A percentile compares a stretch with the other conserved stretches of the same genome.
These are phyloP conservation scores for Fissipunctia ypsillon DNA, from an alignment of 2,888 invertebrate genomes.

Conservation along the genomic window DNA sequence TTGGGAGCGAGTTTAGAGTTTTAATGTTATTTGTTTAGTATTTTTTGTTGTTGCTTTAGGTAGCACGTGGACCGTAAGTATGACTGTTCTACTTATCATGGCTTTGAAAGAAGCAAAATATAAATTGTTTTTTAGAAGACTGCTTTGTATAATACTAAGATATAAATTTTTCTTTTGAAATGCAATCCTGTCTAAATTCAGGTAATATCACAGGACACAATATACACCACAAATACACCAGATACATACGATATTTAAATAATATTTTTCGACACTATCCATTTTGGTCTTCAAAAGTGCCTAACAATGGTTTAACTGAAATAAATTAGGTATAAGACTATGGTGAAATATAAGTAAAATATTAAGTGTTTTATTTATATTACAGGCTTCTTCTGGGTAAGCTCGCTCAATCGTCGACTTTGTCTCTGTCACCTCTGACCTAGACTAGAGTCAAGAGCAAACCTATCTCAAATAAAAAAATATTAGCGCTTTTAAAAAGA, in stretches of 20 bases:
- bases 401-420: no score
- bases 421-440: no score
- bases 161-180: neutral
- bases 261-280: neutral
- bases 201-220: no score
- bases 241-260: neutral
- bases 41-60: constrained; percentile 1
- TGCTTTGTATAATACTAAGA: neutral
- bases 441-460: no score
- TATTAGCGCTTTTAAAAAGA: neutral
- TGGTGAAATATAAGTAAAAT: neutral
- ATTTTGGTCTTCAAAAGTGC: neutral
- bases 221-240: neutral
- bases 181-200: neutral
- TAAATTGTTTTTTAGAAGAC: neutral
- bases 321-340: neutral
- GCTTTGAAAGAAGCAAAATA: neutral
- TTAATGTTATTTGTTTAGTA: constrained; percentile 53
- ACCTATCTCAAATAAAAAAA: no score
- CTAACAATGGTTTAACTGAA: neutral
- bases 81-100: no score
- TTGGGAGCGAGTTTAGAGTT: constrained; percentile 21
- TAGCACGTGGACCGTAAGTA: constrained; percentile 1
- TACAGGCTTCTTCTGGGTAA: no score
- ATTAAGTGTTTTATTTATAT: no score